Evolutionary conservation across 1,140 invertebrate species (phyloP), one percentile per base, ranked within the genome.

Genomic region (Hycleus cichorii): DNA sequence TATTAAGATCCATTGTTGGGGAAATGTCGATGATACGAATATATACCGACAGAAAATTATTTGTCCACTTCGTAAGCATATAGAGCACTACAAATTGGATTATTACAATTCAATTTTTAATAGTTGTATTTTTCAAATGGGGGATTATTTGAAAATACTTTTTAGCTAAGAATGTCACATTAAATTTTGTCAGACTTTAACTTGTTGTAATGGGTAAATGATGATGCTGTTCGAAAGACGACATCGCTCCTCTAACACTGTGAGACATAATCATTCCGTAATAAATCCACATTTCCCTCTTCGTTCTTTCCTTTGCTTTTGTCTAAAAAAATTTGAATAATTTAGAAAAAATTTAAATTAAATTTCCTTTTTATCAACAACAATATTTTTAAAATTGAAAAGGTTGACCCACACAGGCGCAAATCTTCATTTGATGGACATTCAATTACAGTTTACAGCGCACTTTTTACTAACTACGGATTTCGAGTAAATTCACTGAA

Each of bases 141-240:
- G 46, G 18, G 39, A 53, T 53, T 45, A 46, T 45, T 53, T 53
- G 11, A 45, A 53, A 45, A 38, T 53, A 46, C 10, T n/a, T 11
- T 43, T 10, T 43, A 46, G 42, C 42, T 39, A 46, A 53, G 18
- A 53, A 26, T 32, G 39, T 53, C 25, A 45, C 43, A 6, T 45
- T 27, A 53, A 53, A 43, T 42, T 51, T 51, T 40, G 44, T 18
- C 43, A 32, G 46, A 45, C 32, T 18, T 18, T 52, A 52, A 52
- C 50, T 53, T 53, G 51, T 53, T 32, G 7, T 32, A 53, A 53
- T 53, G 51, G 51, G 9, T 53, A 53, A 53, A 53, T 53, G 51
- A 53, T 53, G 42, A 53, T 53, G 25, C 51, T 53, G 50, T 53
- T 53, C 32, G 7, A 32, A 32, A 4, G 32, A 32, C 32, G 32